Evolutionary conservation across 2,888 invertebrate genomes (phyloP).

Genomic region (Coelopa pilipes): DNA sequence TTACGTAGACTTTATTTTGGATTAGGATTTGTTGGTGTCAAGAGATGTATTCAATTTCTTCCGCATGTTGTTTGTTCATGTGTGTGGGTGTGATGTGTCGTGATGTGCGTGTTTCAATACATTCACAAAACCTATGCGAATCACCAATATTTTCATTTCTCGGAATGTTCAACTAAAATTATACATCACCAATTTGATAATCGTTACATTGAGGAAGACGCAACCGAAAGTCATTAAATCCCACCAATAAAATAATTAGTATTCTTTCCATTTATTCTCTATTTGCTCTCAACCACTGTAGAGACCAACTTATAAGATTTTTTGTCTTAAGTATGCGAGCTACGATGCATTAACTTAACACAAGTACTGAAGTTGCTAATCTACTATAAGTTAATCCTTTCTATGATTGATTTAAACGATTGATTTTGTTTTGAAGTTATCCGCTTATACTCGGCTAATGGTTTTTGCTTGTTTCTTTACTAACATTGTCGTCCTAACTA

Average conservation of each 20-base stretch:
- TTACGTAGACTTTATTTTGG: conserved; percentile 1
- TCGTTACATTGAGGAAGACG: conserved; percentile 20
- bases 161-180: conserved; percentile 40
- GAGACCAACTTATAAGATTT: too few relatives aligned
- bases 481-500: neutral
- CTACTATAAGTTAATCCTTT: too few relatives aligned
- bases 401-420: too few relatives aligned
- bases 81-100: neutral
- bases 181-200: conserved; percentile 23
- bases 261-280: too few relatives aligned
- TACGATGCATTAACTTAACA: too few relatives aligned
- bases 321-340: too few relatives aligned
- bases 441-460: neutral
- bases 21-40: conserved; percentile 18
- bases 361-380: too few relatives aligned
- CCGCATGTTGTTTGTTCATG: neutral
- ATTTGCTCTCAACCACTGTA: neutral
- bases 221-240: too few relatives aligned
- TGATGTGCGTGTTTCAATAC: neutral
- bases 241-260: too few relatives aligned
- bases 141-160: conserved; percentile 35
- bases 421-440: too few relatives aligned
- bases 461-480: neutral
- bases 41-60: conserved; percentile 17
- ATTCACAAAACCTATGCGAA: conserved; percentile 16